Evolutionary conservation across 2,888 invertebrate species (phyloP), one percentile per base, ranked within the genome.

Genomic region (Cryptus viduatorius): DNA sequence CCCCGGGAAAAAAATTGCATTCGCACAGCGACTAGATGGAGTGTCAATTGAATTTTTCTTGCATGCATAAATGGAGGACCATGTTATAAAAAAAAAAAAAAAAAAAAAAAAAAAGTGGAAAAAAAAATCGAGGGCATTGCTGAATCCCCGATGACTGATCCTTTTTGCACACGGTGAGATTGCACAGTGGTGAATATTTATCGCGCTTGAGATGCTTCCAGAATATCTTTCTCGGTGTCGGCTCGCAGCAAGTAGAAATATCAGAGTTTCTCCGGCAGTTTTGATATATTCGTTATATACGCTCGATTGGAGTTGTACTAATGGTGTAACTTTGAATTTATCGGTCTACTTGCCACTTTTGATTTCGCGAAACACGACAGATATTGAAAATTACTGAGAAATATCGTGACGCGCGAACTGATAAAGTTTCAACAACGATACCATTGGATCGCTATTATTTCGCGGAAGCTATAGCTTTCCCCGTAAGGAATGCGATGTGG

Each of bases 31-130:
- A 3, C 24, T n/a, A 56, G 78, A 61, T 82, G 42, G 73, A 50
- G 44, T 73, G 73, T 59, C 64, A 82, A 78, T 78, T 12, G 73
- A 73, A 82, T 73, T 78, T 78, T 68, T 64, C 46, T 16, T 14
- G 72, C 68, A 73, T 64, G 69, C 59, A 72, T 77, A 50, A 73
- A 78, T 82, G 67, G 19, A 82, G 68, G 68, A 68, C 48, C 24
- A 72, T 46, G 73, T 71, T 71, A 46, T 42, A 8, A 37, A 73
- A 68, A 73, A 72, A 61, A 53, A 76, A 59, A 31, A 31, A 31
- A 31, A 44, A 16, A 44, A 65, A 56, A 19, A 56, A 56, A 56
- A 56, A 24, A 16, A 53, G n/a, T n/a, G n/a, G n/a, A 1, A 37
- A 37, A 8, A 48, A 48, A 48, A 48, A 48, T 56, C 56, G 19